Conservation (phyloP, 2,113 vertebrate genomes). For the Parotia lawesii region DNA sequence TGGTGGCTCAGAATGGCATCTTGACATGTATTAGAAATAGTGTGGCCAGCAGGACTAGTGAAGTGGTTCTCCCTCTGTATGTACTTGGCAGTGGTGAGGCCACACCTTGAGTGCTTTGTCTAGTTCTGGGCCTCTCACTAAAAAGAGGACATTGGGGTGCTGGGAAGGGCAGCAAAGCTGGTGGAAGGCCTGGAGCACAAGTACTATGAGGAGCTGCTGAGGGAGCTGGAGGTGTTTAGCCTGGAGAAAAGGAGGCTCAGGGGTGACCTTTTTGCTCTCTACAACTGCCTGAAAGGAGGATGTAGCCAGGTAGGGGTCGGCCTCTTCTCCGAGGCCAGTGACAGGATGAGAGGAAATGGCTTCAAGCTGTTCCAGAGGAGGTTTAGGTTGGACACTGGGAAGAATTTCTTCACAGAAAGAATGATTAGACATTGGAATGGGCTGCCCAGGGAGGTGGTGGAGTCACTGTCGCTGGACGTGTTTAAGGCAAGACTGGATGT, state of each 20-base stretch:
- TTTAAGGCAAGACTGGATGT: background rate
- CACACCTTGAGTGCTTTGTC: background rate
- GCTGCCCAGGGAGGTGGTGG: too few species aligned
- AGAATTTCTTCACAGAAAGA: background rate
- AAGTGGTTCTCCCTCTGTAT: background rate
- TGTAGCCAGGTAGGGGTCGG: background rate
- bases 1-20: background rate
- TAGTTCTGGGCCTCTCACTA: background rate
- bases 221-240: background rate
- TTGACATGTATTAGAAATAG: background rate
- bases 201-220: background rate
- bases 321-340: background rate
- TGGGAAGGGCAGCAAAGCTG: background rate
- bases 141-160: background rate
- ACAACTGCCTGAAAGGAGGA: background rate
- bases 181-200: background rate
- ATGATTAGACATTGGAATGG: background rate
- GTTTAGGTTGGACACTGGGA: background rate
- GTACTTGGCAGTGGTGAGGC: background rate
- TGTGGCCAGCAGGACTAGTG: background rate
- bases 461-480: background rate
- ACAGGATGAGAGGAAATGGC: background rate
- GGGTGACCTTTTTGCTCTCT: background rate
- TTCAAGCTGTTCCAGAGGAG: background rate
- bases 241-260: background rate